phyloP scores from a whole-genome alignment of 1,140 invertebrate species.

The Xylocopa sonorina region DNA sequence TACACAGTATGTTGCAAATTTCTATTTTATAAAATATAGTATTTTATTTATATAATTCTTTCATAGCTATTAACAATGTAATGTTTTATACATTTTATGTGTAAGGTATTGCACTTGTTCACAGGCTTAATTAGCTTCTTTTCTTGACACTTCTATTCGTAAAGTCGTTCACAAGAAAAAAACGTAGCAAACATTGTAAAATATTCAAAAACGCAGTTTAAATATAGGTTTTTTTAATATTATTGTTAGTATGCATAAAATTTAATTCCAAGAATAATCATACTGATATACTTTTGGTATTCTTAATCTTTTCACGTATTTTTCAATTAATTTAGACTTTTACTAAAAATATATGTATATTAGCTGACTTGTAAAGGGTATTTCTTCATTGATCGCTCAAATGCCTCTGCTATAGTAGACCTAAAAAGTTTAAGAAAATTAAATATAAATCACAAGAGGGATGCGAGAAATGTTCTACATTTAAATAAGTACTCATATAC shows the following conservation, averaged over 20 bases:
- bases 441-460: not conserved
- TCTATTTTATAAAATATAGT: not conserved
- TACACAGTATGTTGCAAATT: constrained; percentile 35
- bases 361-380: constrained; percentile 78
- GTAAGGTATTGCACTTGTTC: not conserved
- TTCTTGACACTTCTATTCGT: not conserved
- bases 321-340: not conserved
- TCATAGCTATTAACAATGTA: not conserved
- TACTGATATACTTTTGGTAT: not conserved
- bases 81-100: not conserved
- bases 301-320: not conserved
- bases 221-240: not conserved
- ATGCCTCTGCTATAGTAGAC: constrained; percentile 81
- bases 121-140: not conserved
- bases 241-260: not conserved
- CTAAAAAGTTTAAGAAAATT: constrained; percentile 64
- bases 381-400: constrained; percentile 82
- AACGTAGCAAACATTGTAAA: not conserved
- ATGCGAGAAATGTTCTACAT: not conserved
- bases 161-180: not conserved
- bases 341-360: constrained; percentile 43
- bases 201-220: not conserved
- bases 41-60: not conserved
- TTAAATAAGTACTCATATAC: constrained; percentile 79
- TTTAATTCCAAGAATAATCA: not conserved